These are phyloP conservation scores for Ataeniobius toweri DNA, from an alignment of 2,797 vertebrate species.

Conservation along the genomic window DNA sequence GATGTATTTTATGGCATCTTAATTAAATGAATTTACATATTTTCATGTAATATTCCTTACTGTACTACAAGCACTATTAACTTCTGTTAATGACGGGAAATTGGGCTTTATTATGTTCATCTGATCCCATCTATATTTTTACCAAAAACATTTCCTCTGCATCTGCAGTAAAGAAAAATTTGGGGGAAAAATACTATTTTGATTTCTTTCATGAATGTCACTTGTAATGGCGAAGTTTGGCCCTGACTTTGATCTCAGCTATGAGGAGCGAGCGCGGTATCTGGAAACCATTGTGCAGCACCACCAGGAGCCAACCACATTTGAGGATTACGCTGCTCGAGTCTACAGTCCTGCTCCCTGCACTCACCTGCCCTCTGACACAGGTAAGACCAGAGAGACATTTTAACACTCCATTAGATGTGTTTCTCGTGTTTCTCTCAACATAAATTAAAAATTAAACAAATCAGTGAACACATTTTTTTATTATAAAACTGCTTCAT, in stretches of 20 bases:
- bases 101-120: neutral
- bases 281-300: conserved; percentile 95
- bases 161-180: neutral
- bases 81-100: too few relatives aligned
- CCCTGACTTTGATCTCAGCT: conserved; percentile 89
- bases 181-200: neutral
- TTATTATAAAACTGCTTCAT: too few relatives aligned
- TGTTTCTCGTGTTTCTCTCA: neutral
- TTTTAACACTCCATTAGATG: neutral
- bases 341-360: conserved; percentile 97
- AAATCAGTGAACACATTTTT: neutral
- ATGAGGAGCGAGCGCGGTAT: conserved; percentile 95
- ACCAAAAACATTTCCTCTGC: neutral
- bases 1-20: neutral
- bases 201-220: neutral
- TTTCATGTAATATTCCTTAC: neutral
- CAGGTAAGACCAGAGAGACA: conserved; percentile 79
- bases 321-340: conserved; percentile 96
- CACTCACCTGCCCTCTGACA: conserved; percentile 88
- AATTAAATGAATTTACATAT: neutral
- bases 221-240: conserved; percentile 10
- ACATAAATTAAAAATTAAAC: neutral
- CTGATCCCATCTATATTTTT: neutral
- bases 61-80: neutral
- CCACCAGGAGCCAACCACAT: conserved; percentile 93